These are phyloP conservation scores for Drosophila lacteicornis DNA, from an alignment of 1,140 invertebrate species.

Conservation along the genomic window DNA sequence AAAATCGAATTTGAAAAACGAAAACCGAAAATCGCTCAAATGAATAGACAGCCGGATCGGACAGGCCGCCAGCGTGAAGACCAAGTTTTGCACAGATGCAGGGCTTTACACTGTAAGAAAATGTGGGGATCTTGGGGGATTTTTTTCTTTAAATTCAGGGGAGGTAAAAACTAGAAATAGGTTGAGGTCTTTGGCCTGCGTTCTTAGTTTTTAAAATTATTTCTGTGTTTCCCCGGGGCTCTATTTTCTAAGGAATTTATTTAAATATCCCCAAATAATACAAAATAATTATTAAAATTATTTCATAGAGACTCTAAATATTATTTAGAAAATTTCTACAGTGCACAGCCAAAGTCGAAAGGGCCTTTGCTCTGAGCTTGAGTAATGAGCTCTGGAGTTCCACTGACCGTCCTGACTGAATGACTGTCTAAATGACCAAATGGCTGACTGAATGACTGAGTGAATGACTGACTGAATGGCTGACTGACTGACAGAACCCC, in stretches of 20 bases:
- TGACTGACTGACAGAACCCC: slow-evolving; percentile 21
- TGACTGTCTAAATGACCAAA: slow-evolving; percentile 24
- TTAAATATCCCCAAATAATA: neutral
- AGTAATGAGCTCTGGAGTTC: slow-evolving; percentile 67
- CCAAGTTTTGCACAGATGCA: slow-evolving; percentile 10
- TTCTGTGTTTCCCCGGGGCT: neutral
- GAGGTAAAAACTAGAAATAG: no score
- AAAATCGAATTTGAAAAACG: slow-evolving; percentile 62
- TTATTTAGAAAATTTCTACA: neutral
- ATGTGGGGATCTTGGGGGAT: no score
- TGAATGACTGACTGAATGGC: slow-evolving; percentile 18
- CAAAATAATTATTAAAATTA: rapidly evolving
- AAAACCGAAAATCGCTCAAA: slow-evolving; percentile 44
- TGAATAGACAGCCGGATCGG: slow-evolving; percentile 78
- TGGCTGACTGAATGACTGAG: slow-evolving; percentile 42
- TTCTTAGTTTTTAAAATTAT: no score
- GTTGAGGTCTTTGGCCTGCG: no score
- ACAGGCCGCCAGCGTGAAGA: slow-evolving; percentile 47
- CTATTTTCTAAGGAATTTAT: neutral
- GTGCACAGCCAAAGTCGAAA: slow-evolving; percentile 3
- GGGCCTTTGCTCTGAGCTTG: slow-evolving; percentile 44
- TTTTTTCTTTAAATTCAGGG: neutral
- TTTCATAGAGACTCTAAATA: neutral
- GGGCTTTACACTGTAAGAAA: slow-evolving; percentile 2
- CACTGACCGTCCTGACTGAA: slow-evolving; percentile 44